phyloP scores from a whole-genome alignment of 2,888 invertebrate genomes.

The Pseudeuparius sepicola region DNA sequence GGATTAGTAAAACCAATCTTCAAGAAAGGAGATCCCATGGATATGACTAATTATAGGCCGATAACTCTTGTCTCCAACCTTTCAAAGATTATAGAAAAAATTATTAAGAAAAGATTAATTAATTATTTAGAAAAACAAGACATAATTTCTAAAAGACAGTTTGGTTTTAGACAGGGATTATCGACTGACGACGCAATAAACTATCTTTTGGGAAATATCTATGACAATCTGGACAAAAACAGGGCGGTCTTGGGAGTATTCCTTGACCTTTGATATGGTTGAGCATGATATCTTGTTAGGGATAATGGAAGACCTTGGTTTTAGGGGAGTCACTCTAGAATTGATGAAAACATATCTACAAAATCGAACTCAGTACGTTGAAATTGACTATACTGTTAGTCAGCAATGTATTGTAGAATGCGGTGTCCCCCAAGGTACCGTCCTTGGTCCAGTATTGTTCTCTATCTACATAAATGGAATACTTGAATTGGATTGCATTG shows the following conservation, averaged over 20 bases:
- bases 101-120: neutral
- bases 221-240: neutral
- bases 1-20: too few species aligned
- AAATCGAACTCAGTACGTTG: neutral
- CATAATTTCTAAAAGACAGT: constrained; percentile 5
- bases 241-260: constrained; percentile 1
- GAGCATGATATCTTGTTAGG: neutral
- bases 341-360: neutral
- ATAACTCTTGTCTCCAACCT: neutral
- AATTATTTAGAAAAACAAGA: neutral
- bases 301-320: constrained; percentile 1
- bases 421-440: too few species aligned
- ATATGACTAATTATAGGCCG: constrained; percentile 1
- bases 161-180: constrained; percentile 2
- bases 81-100: neutral
- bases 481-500: neutral
- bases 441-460: too few species aligned
- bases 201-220: neutral
- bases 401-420: too few species aligned
- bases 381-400: neutral
- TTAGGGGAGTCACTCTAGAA: neutral
- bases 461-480: too few species aligned
- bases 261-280: neutral
- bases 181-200: neutral
- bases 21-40: too few species aligned